Evolutionary conservation across 1,140 invertebrate species (phyloP).

Genomic region (Arion vulgaris): DNA sequence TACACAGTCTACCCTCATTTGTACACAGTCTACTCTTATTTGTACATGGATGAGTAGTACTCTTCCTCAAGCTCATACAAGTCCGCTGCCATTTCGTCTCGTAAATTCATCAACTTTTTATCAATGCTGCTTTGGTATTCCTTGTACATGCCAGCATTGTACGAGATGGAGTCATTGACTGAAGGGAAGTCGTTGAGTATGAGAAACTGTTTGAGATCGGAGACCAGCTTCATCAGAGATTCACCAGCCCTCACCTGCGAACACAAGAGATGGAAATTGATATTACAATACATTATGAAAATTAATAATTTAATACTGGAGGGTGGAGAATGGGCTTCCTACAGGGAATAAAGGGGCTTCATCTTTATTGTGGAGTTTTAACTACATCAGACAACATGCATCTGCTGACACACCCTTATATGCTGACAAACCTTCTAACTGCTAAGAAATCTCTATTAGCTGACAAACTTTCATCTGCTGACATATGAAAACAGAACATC

Average conservation of each 20-base stretch:
- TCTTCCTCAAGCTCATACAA: slow-evolving; percentile 97
- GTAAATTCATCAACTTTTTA: slow-evolving; percentile 89
- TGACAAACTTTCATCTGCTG: too few species aligned
- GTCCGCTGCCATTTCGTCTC: slow-evolving; percentile 96
- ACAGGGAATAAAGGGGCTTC: too few species aligned
- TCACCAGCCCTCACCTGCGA: slow-evolving; percentile 88
- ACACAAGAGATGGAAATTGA: background rate
- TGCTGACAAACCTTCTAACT: too few species aligned
- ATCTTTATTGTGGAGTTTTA: too few species aligned
- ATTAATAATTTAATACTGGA: too few species aligned
- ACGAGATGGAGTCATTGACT: slow-evolving; percentile 94
- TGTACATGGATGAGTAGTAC: slow-evolving; percentile 96
- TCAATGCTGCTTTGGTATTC: slow-evolving; percentile 93
- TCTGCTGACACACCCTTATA: too few species aligned
- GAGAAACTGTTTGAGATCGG: slow-evolving; percentile 96
- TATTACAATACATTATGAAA: too few species aligned
- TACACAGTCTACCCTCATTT: too few species aligned
- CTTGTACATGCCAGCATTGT: slow-evolving; percentile 90
- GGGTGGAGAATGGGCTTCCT: too few species aligned
- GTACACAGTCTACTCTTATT: slow-evolving; percentile 75
- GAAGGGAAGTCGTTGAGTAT: slow-evolving; percentile 98
- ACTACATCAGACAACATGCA: too few species aligned
- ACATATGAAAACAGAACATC: too few species aligned
- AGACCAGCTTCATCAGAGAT: slow-evolving; percentile 95
- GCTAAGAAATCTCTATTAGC: too few species aligned